phyloP scores from a whole-genome alignment of 2,113 vertebrate species.

The Daubentonia madagascariensis region DNA sequence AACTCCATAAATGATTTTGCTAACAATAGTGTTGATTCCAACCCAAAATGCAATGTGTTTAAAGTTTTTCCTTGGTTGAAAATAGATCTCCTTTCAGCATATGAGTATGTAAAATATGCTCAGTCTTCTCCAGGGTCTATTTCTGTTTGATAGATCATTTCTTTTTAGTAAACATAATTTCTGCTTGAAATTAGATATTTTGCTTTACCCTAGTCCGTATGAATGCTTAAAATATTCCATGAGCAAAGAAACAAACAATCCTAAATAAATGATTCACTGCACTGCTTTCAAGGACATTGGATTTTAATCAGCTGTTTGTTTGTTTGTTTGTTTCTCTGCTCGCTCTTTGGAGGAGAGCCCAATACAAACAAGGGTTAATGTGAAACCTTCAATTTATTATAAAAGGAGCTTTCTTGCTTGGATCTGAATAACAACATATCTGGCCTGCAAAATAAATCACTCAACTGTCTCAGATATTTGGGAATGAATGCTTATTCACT shows the following conservation, averaged over 20 bases:
- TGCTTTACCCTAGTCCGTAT: neutral
- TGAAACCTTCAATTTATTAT: slow-evolving; percentile 51
- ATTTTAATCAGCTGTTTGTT: slow-evolving; percentile 64
- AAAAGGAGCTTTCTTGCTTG: slow-evolving; percentile 53
- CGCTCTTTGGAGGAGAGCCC: slow-evolving; percentile 41
- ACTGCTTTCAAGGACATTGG: slow-evolving; percentile 30
- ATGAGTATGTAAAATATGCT: neutral
- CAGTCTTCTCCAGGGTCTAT: neutral
- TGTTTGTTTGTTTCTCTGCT: slow-evolving; percentile 59
- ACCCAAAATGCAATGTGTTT: neutral
- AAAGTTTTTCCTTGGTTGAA: neutral
- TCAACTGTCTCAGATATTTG: slow-evolving; percentile 66
- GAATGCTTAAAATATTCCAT: slow-evolving; percentile 49
- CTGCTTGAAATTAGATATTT: slow-evolving; percentile 49
- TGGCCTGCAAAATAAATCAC: slow-evolving; percentile 70
- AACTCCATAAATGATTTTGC: neutral
- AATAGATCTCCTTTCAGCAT: slow-evolving; percentile 20
- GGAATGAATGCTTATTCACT: slow-evolving; percentile 70
- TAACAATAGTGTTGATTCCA: neutral
- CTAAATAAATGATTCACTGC: slow-evolving; percentile 48
- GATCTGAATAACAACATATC: slow-evolving; percentile 62
- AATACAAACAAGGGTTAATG: slow-evolving; percentile 68
- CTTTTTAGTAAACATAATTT: slow-evolving; percentile 46
- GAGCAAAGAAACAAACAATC: slow-evolving; percentile 24
- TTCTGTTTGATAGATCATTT: slow-evolving; percentile 42